Evolutionary conservation across 2,113 vertebrate species (phyloP), one percentile per base, ranked within the genome.

Genomic region (Typhlomys cinereus): DNA sequence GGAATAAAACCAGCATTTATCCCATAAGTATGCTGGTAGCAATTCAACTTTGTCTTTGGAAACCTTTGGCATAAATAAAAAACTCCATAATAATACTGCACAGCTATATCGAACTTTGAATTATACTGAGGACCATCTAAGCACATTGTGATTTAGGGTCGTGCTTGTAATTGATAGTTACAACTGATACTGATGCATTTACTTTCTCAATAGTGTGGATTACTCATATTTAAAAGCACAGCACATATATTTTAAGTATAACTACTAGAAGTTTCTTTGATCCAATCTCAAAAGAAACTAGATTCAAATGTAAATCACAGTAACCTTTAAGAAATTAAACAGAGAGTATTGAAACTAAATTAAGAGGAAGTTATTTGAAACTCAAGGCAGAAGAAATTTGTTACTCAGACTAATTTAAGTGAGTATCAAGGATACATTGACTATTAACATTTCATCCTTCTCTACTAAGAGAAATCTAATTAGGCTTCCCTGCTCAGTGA

Each of bases 321-420:
- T 0, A 74, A 27, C 41, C 48, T 50, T 59, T 75, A 83, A 81
- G 44, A 94, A 82, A 54, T 48, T 93, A 89, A 89, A 82, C 54
- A 39, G 23, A 54, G 69, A 64, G 3, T 29, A 27, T 41, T 59
- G 15, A 84, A 85, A 48, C 81, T 92, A 91, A 75, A 66, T 75
- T 80, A 86, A 69, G 0, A 73, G 67, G 80, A 62, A 91, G 50
- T 91, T 80, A 85, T 80, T 86, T 27, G 83, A 89, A 93, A 78
- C 4, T 5, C 39, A 91, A 7, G 3, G 0, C 73, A 87, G 23
- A 84, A 64, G 13, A 8, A 44, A 11, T 12, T 78, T 20, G 27
- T 88, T 93, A 69, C 6, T 71, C 34, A 85, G 50, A 73, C n/a
- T 21, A 78, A 48, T 13, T 74, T 8, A 59, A 31, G 15, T 31